Conservation (phyloP, 2,113 vertebrate genomes). For the Pampusana beccarii region DNA sequence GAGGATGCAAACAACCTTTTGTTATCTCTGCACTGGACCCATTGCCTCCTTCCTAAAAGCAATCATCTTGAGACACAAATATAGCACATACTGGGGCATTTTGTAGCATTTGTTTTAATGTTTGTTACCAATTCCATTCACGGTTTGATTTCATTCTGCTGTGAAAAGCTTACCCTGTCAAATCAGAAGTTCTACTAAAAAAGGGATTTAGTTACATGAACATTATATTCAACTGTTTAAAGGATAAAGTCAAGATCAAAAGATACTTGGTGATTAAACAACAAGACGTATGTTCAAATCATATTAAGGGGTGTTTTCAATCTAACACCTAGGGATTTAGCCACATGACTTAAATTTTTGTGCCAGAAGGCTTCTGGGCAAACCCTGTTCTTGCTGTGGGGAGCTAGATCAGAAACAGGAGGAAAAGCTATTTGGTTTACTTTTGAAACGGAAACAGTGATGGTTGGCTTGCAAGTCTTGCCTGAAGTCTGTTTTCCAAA, state of each 20-base stretch:
- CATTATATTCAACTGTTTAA: not conserved
- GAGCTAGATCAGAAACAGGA: not conserved
- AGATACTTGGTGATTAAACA: not conserved
- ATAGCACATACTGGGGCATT: not conserved
- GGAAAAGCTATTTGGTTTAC: not conserved
- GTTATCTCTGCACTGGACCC: not conserved
- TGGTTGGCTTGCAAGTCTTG: not conserved
- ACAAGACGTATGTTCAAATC: not conserved
- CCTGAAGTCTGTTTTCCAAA: not conserved
- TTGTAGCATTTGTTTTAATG: not conserved
- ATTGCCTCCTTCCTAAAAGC: not conserved
- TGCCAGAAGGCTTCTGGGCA: not conserved
- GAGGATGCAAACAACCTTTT: not conserved
- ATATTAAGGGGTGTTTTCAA: conserved; percentile 4
- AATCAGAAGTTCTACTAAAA: conserved; percentile 5
- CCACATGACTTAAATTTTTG: not conserved
- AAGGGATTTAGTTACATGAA: not conserved
- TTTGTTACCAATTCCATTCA: not conserved
- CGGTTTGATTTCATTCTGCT: not conserved
- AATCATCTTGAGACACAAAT: not conserved
- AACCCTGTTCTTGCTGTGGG: not conserved
- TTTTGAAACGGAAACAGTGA: not conserved
- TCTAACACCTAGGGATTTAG: conserved; percentile 9
- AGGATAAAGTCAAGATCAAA: conserved; percentile 46
- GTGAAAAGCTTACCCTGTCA: not conserved